These are phyloP conservation scores for Sialis fuliginosa DNA, from an alignment of 2,888 invertebrate species.

Conservation along the genomic window DNA sequence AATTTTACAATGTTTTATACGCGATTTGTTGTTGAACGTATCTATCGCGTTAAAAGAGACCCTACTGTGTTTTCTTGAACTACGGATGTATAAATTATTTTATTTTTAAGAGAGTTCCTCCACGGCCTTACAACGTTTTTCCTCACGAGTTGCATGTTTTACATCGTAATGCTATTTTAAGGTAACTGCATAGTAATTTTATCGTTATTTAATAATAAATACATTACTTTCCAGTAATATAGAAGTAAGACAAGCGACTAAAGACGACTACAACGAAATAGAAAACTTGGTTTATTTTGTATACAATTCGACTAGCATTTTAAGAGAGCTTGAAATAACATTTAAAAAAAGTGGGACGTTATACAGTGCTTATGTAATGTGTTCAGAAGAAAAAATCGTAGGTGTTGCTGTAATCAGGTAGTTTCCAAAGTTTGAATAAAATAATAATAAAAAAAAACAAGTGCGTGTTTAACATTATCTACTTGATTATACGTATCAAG, in stretches of 20 bases:
- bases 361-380: constrained; percentile 22
- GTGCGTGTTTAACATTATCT: too few species aligned
- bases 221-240: neutral
- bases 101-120: constrained; percentile 18
- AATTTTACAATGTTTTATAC: too few species aligned
- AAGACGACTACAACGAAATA: neutral
- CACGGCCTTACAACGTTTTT: constrained; percentile 20
- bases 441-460: too few species aligned
- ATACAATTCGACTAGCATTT: neutral
- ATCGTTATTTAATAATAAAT: neutral
- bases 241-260: neutral
- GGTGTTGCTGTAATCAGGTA: constrained; percentile 32
- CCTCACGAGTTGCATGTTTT: constrained; percentile 26
- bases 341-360: constrained; percentile 4
- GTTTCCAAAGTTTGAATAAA: too few species aligned
- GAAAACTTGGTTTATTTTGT: neutral
- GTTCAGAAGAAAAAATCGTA: constrained; percentile 28
- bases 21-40: too few species aligned
- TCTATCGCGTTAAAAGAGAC: too few species aligned
- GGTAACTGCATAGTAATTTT: constrained; percentile 2
- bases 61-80: too few species aligned
- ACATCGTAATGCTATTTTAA: constrained; percentile 21
- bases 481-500: too few species aligned
- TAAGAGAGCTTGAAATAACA: neutral
- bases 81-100: too few species aligned